Base-by-base conservation (phyloP, 2,888 invertebrate genomes). In the Cerastis rubricosa region DNA sequence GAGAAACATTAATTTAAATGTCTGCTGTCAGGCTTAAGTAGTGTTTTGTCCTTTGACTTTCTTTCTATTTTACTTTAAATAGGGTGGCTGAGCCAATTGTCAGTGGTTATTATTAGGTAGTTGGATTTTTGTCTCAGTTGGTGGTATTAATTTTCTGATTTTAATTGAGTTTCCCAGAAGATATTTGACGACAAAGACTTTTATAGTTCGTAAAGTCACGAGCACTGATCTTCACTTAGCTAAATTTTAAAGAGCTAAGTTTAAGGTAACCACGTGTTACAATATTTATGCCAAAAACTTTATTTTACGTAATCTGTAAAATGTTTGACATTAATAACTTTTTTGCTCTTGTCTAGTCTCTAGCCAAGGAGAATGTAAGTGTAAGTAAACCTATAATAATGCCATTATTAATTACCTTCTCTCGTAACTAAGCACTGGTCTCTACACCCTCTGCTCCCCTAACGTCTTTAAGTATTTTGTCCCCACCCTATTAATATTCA, bases 1-100 rank as follows among this genome's bases (percentile, higher is more conserved):
- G 91, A 81, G 79, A 84, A 63, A 89, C 94, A 95, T 95, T 93
- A 93, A 95, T 96, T 90, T 92, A 84, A 89, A 91, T 83, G 91
- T 91, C 89, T 89, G 91, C 91, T 92, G 92, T 92, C 91, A 91
- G 89, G 91, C 94, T 93, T 91, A 90, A 92, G 92, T 89, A 92
- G 90, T 89, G 89, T 93, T 94, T 94, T 92, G 93, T 92, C 92
- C 91, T 90, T 87, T 91, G 90, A 92, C 91, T 92, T 93, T 92
- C 93, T 89, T 35, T 61, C 61, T 35, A 80, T 87, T 86, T 81
- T 86, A 61, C 70, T 70, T 35, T 57, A 81, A 88, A 84, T 86
- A 87, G 87, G 90, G 91, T 89, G 83, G 78, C 74, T 78, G 81
- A 74, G 74, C n/a, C 76, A 25, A 79, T 85, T 75, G 71, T 79